A percentile compares a stretch with the other conserved stretches of the same genome.
Conservation (phyloP, 2,797 vertebrate species). For the Adrianichthys oophorus region DNA sequence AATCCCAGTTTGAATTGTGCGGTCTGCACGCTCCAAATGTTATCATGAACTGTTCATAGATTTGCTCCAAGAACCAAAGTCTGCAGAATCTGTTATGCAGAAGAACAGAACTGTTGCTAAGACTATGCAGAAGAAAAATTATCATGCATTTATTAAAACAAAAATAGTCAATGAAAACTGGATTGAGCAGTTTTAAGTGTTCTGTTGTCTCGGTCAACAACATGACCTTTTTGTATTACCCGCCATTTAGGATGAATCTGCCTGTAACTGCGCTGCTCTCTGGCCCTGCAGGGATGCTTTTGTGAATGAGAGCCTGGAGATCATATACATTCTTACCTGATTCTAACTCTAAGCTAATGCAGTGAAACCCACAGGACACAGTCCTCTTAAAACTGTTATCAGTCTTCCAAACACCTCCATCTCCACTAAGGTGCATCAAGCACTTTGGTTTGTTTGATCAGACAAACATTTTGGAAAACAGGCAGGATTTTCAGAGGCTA, state of each 20-base stretch:
- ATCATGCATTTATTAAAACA: slow-evolving; percentile 17
- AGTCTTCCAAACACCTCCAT: no score
- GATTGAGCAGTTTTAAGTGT: background rate
- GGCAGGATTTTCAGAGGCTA: no score
- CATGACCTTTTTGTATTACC: background rate
- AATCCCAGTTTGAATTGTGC: background rate
- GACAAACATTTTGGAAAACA: no score
- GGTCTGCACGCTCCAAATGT: slow-evolving; percentile 17
- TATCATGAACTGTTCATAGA: slow-evolving; percentile 47
- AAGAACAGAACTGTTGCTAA: slow-evolving; percentile 25
- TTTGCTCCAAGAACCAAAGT: slow-evolving; percentile 21
- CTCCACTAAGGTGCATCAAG: no score
- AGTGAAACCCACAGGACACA: no score
- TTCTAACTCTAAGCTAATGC: no score
- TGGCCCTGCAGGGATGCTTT: background rate
- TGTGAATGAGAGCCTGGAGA: background rate
- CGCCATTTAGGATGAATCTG: background rate
- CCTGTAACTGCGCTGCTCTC: background rate
- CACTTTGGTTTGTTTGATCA: no score
- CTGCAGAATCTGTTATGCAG: slow-evolving; percentile 45
- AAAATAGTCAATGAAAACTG: background rate
- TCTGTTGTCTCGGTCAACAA: background rate
- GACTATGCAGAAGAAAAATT: slow-evolving; percentile 22
- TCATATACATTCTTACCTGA: no score
- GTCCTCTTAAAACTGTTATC: no score